These are phyloP conservation scores for Eubasilissa splendida DNA, from an alignment of 2,888 invertebrate genomes.

Conservation along the genomic window DNA sequence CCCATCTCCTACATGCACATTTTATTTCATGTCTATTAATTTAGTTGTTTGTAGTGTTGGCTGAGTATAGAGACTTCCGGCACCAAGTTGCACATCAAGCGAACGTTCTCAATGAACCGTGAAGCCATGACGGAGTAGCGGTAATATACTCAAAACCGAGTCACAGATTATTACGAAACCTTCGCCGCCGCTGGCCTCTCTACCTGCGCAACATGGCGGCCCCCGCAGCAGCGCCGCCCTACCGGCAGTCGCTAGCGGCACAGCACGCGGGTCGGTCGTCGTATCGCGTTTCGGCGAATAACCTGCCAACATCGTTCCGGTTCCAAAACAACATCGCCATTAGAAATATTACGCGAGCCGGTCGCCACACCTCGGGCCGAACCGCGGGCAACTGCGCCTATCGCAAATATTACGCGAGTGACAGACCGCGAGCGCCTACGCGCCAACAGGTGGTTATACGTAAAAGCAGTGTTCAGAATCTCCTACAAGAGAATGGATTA, in stretches of 20 bases:
- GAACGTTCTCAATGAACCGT: too few species aligned
- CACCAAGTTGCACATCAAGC: too few species aligned
- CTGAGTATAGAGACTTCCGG: too few species aligned
- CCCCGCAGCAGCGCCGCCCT: constrained; percentile 44
- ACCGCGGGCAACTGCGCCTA: not conserved
- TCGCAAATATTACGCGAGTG: constrained; percentile 18
- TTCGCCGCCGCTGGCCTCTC: constrained; percentile 16
- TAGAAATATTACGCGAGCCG: constrained; percentile 5
- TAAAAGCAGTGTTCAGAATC: constrained; percentile 8
- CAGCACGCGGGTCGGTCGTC: constrained; percentile 46
- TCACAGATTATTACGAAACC: not conserved
- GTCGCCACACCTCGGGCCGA: constrained; percentile 3
- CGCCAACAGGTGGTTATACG: constrained; percentile 27
- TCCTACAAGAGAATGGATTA: constrained; percentile 22
- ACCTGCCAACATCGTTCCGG: not conserved
- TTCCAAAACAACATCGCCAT: constrained; percentile 32
- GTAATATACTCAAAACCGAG: too few species aligned
- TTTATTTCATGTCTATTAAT: too few species aligned
- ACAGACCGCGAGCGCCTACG: constrained; percentile 12
- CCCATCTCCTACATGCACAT: too few species aligned
- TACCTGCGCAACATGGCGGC: constrained; percentile 55
- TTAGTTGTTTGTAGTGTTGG: too few species aligned
- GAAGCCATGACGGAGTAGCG: too few species aligned
- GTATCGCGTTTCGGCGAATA: constrained; percentile 2
- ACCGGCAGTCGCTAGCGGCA: constrained; percentile 52